Conservation (phyloP, 2,888 invertebrate genomes). For the Melanchra persicariae region DNA sequence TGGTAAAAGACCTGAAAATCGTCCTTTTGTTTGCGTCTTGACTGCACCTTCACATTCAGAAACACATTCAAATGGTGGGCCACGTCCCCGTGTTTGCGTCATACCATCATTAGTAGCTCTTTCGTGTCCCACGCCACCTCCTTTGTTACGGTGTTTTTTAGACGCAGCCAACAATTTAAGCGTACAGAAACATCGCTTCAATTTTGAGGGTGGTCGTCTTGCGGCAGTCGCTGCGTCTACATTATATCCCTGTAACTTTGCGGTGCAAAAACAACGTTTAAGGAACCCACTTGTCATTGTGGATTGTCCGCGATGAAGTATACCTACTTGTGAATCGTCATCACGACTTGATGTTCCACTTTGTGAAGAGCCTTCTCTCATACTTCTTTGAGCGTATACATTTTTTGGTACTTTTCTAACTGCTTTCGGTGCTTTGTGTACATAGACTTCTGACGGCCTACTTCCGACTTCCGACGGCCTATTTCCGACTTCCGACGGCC, state of each 20-base stretch:
- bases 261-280: slow-evolving; percentile 69
- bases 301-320: slow-evolving; percentile 30
- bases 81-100: slow-evolving; percentile 43
- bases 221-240: slow-evolving; percentile 10
- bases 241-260: slow-evolving; percentile 52
- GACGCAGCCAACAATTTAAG: slow-evolving; percentile 25
- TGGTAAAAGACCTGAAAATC: slow-evolving; percentile 48
- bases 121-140: slow-evolving; percentile 27
- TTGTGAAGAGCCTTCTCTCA: slow-evolving; percentile 40
- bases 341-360: slow-evolving; percentile 24
- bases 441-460: slow-evolving; percentile 9
- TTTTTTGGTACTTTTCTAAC: slow-evolving; percentile 30
- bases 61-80: slow-evolving; percentile 69
- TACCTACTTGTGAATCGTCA: slow-evolving; percentile 31
- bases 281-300: slow-evolving; percentile 51
- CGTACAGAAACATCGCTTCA: slow-evolving; percentile 44
- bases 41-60: slow-evolving; percentile 50
- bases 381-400: slow-evolving; percentile 6
- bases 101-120: slow-evolving; percentile 9
- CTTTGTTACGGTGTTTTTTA: slow-evolving; percentile 8
- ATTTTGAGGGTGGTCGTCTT: slow-evolving; percentile 17
- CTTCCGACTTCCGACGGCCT: slow-evolving; percentile 2
- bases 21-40: slow-evolving; percentile 36
- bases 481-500: not conserved
- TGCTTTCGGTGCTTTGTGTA: slow-evolving; percentile 15